phyloP scores from a whole-genome alignment of 2,113 vertebrate species.

The Struthidea cinerea region DNA sequence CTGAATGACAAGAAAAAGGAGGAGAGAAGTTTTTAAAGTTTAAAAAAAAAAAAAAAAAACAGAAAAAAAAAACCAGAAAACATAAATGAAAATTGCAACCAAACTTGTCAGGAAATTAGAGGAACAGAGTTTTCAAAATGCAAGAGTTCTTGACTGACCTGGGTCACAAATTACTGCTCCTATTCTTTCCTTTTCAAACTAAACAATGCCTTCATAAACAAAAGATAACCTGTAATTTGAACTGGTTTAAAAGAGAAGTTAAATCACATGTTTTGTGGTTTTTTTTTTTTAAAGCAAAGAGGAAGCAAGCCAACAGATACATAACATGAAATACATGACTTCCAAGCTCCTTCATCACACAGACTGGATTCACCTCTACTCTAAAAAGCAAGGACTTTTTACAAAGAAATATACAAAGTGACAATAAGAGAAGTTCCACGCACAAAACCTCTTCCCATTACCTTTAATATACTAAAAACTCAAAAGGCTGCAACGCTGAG shows the following conservation, averaged over 20 bases:
- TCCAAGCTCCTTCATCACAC: background rate
- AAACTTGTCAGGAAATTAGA: background rate
- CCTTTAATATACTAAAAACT: background rate
- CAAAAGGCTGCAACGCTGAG: background rate
- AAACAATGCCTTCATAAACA: background rate
- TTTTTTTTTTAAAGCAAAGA: background rate
- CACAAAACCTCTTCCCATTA: background rate
- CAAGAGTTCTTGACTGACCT: background rate
- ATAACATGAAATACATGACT: background rate
- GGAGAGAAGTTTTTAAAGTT: background rate
- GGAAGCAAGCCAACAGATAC: background rate
- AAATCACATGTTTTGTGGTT: background rate
- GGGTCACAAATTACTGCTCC: background rate
- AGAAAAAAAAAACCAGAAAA: background rate
- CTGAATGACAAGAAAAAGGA: background rate
- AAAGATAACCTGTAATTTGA: conserved; percentile 10
- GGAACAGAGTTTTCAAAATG: background rate
- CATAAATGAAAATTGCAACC: background rate
- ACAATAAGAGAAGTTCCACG: background rate
- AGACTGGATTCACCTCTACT: background rate
- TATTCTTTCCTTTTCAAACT: background rate
- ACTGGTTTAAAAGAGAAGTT: background rate
- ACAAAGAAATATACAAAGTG: background rate
- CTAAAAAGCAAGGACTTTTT: background rate
- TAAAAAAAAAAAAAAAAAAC: background rate